Conservation (phyloP, 2,113 vertebrate species). For the Gasterosteus aculeatus region DNA sequence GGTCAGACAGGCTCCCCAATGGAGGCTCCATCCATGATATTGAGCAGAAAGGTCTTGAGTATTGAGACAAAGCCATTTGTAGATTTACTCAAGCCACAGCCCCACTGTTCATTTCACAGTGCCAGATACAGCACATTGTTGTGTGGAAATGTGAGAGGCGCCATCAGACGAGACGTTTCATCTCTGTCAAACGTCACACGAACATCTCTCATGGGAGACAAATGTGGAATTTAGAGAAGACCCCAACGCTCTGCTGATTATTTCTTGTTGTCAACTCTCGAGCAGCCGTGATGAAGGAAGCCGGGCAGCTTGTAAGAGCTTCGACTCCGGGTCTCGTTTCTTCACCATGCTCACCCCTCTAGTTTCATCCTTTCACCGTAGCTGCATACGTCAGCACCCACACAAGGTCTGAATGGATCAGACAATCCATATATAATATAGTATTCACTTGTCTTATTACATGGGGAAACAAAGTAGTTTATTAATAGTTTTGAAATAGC, state of each 20-base stretch:
- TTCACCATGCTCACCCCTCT: not conserved
- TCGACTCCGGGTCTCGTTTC: not conserved
- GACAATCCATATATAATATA: constrained; percentile 30
- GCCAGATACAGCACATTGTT: not conserved
- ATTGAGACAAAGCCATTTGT: not conserved
- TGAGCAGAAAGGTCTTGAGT: not conserved
- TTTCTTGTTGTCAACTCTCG: not conserved
- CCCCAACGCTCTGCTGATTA: not conserved
- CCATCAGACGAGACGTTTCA: not conserved
- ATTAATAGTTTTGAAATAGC: constrained; percentile 35
- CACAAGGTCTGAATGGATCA: constrained; percentile 20
- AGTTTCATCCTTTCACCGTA: not conserved
- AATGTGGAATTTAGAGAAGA: not conserved
- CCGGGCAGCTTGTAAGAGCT: not conserved
- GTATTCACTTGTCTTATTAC: constrained; percentile 40
- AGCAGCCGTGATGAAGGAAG: not conserved
- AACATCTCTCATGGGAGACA: no score
- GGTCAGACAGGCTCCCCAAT: not conserved
- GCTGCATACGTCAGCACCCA: constrained; percentile 5
- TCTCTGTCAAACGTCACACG: not conserved
- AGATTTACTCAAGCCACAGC: not conserved
- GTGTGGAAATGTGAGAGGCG: no score
- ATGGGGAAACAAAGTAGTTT: not conserved
- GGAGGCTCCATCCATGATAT: not conserved
- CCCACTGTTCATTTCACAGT: not conserved